Evolutionary conservation across 2,113 vertebrate genomes (phyloP), one percentile per base, ranked within the genome.

Genomic region (Apteryx owenii): DNA sequence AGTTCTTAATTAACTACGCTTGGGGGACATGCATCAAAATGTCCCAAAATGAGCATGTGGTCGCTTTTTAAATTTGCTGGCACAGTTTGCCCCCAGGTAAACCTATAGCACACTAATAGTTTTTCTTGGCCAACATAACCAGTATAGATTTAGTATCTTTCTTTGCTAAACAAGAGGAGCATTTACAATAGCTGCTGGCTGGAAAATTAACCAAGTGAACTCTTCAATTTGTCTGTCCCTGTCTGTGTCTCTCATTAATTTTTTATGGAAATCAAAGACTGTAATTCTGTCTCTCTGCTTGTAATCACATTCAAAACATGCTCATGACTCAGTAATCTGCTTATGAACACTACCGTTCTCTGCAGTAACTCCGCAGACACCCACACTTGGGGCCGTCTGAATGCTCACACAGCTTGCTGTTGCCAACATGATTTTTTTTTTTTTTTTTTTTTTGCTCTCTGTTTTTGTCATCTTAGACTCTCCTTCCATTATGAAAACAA

Each of bases 211-310:
- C 81, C 85, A 95, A 97, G 46, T 72, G 62, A 97, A 96, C 85
- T 95, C 96, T 54, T 90, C 89, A 91, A 93, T 81, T 90, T 61
- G 46, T 92, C 61, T 92, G 62, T 92, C 76, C 85, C 70, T 93
- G 53, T 62, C 46, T 66, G 33, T 79, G 65, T 97, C 84, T 54
- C 87, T 88, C 81, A 88, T 80, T 94, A 97, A 64, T 94, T 64
- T 93, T 97, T 95, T 93, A 85, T 93, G 87, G 88, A 95, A 93
- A 62, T 81, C 78, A 92, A 92, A 93, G 96, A 79, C 81, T 96
- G 70, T 66, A 96, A 90, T 88, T 76, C 66, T 94, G 90, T 81
- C 42, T 94, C 66, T 73, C 64, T 91, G 95, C 50, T 89, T 95
- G 73, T 81, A 95, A 96, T 95, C 82, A 53, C 62, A 96, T 95